Evolutionary conservation across 2,888 invertebrate species (phyloP), one percentile per base, ranked within the genome.

Genomic region (Hoplodrina blanda): DNA sequence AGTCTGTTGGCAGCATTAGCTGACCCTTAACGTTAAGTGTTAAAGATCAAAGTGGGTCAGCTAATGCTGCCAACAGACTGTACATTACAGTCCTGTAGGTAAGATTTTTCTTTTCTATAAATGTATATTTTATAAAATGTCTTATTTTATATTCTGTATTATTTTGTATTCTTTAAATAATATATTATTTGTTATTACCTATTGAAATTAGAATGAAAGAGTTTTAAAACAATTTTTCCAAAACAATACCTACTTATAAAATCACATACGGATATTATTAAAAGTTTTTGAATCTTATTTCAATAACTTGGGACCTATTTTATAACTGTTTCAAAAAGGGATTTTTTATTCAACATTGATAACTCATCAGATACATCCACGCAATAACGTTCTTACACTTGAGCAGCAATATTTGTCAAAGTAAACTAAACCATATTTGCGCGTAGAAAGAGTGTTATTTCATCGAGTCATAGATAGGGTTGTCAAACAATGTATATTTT

Each of bases 351-450:
- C 44, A n/a, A 30, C n/a, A 25, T 54, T 20, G n/a, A 68, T 33
- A 54, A 41, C n/a, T 37, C 8, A 37, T 37, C 37, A 41, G 13
- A 41, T 11, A 41, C 41, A 41, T 17, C 46, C 5, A 10, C 65
- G 17, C 52, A 78, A 78, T 17, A 54, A 25, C n/a, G 4, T 65
- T 66, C 8, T 17, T n/a, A 37, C n/a, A 73, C 54, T 62, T 59
- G 4, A 8, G 11, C 13, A 44, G 49, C 15, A n/a, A 33, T 10
- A 56, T 30, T 46, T 46, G 0, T 30, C 46, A 52, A 49, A 37
- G 13, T 7, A 62, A 60, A 73, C 11, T 66, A 46, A 0, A 66
- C 54, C 19, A 4, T 59, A 65, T 13, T 0, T 15, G 2, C 4
- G 0, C n/a, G 19, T 0, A 0, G 0, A 49, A 53, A 37, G 62